A percentile compares a stretch with the other conserved stretches of the same genome.
Evolutionary conservation across 2,797 vertebrate species (phyloP).

Genomic region (Limnodromus scolopaceus): DNA sequence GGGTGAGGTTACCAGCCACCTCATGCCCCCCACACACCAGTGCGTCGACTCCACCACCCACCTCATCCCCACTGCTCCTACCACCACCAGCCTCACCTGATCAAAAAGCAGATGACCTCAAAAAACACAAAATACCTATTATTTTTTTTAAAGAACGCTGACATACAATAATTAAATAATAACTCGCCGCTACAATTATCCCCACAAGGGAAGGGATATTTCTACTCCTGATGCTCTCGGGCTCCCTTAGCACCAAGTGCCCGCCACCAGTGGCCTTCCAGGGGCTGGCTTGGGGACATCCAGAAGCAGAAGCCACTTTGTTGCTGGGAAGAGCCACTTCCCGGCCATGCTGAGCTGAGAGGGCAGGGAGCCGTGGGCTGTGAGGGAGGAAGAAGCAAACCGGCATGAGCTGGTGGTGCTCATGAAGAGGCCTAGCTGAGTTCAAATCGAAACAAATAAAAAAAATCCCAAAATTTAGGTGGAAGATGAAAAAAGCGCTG

Average conservation of each 20-base stretch:
- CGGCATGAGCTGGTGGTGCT: rapidly evolving
- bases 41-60: rapidly evolving
- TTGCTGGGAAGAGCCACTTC: rapidly evolving
- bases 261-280: rapidly evolving
- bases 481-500: background rate
- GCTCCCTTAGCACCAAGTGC: too few species aligned
- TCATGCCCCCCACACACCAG: background rate
- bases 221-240: background rate
- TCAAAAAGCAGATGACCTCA: background rate
- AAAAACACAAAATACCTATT: background rate
- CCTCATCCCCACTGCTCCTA: background rate
- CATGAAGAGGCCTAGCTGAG: rapidly evolving
- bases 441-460: rapidly evolving
- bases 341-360: background rate
- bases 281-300: background rate
- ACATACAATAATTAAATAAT: background rate
- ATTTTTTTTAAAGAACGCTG: background rate
- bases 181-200: background rate
- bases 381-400: rapidly evolving
- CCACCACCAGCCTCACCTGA: background rate
- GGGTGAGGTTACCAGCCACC: background rate
- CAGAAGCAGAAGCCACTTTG: background rate
- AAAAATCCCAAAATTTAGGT: too few species aligned
- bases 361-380: background rate
- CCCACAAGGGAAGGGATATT: rapidly evolving